Percentiles rank a stretch among this genome's conserved stretches.
Evolutionary conservation across 2,113 vertebrate species (phyloP).

Genomic region (Hyperopisus bebe): DNA sequence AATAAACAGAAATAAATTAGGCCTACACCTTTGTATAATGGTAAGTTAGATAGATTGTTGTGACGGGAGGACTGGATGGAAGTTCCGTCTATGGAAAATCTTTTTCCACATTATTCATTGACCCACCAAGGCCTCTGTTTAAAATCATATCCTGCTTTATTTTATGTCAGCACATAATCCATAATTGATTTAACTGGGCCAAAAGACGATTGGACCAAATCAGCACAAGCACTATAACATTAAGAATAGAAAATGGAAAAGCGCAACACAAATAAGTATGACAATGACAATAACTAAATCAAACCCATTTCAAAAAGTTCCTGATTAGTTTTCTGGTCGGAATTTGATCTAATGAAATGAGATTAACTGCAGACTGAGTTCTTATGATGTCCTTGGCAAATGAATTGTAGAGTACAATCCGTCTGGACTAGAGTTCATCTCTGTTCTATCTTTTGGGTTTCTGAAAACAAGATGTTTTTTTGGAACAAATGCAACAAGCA

Average conservation of each 20-base stretch:
- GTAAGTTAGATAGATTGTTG: neutral
- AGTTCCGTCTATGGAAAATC: neutral
- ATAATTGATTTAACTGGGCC: neutral
- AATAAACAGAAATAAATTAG: neutral
- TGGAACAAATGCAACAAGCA: neutral
- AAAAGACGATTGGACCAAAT: neutral
- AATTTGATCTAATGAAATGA: neutral
- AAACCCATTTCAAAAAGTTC: neutral
- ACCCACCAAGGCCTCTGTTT: neutral
- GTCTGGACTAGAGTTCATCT: neutral
- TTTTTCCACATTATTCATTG: neutral
- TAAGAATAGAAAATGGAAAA: neutral
- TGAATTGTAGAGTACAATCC: neutral
- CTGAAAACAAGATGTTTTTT: neutral
- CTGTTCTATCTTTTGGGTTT: neutral
- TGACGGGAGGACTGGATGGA: neutral
- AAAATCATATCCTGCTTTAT: neutral
- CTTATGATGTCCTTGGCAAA: neutral
- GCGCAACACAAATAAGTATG: neutral
- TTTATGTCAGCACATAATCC: neutral
- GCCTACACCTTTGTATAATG: neutral
- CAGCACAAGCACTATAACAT: neutral
- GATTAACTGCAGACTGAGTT: neutral
- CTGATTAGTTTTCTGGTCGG: neutral
- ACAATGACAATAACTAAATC: neutral